Percentiles rank a stretch among this genome's conserved stretches.
Conservation (phyloP, 2,113 vertebrate species). For the Salvator merianae region DNA sequence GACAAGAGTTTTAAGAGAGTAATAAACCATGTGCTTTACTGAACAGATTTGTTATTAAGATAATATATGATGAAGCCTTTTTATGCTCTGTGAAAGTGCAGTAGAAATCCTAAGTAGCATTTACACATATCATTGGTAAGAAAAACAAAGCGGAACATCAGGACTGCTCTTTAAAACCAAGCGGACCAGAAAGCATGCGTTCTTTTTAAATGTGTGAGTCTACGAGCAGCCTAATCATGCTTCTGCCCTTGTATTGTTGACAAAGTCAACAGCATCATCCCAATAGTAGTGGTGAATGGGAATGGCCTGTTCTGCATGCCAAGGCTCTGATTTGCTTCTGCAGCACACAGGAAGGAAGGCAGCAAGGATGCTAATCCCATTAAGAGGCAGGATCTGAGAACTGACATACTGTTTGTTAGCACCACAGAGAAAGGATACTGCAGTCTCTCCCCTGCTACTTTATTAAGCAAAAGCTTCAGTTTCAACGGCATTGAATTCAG, state of each 20-base stretch:
- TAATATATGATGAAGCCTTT: neutral
- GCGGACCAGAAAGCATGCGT: neutral
- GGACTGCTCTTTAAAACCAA: neutral
- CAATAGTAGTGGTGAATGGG: neutral
- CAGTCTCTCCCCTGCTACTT: neutral
- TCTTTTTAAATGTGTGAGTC: neutral
- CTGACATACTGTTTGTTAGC: neutral
- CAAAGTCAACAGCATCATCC: neutral
- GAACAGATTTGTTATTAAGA: neutral
- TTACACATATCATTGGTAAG: neutral
- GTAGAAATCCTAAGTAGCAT: neutral
- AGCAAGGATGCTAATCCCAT: neutral
- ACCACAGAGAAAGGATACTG: neutral
- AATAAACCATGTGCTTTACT: neutral
- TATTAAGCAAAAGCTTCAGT: conserved; percentile 9
- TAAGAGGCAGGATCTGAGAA: neutral
- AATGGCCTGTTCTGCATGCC: accelerated
- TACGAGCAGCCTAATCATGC: neutral
- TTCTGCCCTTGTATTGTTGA: neutral
- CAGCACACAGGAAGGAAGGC: neutral
- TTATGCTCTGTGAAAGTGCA: neutral
- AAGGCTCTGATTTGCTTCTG: neutral
- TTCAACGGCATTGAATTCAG: neutral
- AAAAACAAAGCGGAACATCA: neutral
- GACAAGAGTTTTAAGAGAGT: neutral